Evolutionary conservation across 2,113 vertebrate genomes (phyloP).

Genomic region (Neoarius graeffei): DNA sequence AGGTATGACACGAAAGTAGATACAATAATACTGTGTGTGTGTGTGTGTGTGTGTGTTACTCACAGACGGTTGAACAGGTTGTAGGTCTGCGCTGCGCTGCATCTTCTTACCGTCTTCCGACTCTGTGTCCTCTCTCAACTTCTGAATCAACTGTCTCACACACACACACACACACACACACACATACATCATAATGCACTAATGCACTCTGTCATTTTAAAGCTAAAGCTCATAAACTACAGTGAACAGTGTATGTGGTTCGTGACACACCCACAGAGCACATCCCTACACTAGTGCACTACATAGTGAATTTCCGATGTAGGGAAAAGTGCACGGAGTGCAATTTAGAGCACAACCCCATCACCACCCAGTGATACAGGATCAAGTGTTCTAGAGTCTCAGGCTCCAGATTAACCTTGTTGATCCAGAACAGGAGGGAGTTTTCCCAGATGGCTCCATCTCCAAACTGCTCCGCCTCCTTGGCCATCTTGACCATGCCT

Average conservation of each 20-base stretch:
- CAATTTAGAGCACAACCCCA: not conserved
- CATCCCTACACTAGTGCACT: not conserved
- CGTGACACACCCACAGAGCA: not conserved
- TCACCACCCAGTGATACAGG: not conserved
- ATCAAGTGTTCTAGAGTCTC: not conserved
- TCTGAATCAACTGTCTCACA: constrained; percentile 76
- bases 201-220: not conserved
- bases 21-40: not conserved
- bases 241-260: not conserved
- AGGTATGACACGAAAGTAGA: not conserved
- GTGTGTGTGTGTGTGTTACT: constrained; percentile 50
- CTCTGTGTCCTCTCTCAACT: constrained; percentile 78
- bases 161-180: constrained; percentile 30
- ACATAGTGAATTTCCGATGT: not conserved
- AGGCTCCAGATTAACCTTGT: constrained; percentile 71
- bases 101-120: constrained; percentile 71
- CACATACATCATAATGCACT: not conserved
- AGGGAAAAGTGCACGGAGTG: not conserved
- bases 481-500: constrained; percentile 71
- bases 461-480: constrained; percentile 70
- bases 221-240: no score
- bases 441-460: constrained; percentile 77
- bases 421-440: constrained; percentile 85
- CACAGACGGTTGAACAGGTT: constrained; percentile 74
- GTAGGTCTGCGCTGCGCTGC: constrained; percentile 70